These are phyloP conservation scores for Cephus pulcher DNA, from an alignment of 2,888 invertebrate genomes.

Conservation along the genomic window DNA sequence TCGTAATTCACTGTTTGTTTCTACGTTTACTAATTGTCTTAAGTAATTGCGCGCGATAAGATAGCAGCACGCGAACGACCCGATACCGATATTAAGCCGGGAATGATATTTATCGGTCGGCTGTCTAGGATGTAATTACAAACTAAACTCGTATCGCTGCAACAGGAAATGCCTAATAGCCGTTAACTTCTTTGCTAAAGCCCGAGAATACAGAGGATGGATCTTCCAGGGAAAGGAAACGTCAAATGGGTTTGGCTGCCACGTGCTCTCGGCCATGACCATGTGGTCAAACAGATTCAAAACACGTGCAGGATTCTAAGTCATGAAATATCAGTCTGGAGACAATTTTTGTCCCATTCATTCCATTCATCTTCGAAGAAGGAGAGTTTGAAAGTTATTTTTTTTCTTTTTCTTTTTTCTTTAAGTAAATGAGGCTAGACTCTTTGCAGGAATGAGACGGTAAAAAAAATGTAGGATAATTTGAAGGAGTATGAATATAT, in stretches of 20 bases:
- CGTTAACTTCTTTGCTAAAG: constrained; percentile 40
- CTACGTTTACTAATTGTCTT: background rate
- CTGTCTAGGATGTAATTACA: constrained; percentile 4
- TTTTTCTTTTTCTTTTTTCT: background rate
- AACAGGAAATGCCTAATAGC: constrained; percentile 51
- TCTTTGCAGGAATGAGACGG: background rate
- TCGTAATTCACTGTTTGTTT: background rate
- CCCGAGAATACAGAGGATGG: constrained; percentile 29
- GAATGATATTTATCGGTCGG: background rate
- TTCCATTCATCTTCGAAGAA: background rate
- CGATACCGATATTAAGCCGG: background rate
- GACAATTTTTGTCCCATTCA: constrained; percentile 1
- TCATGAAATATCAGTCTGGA: background rate
- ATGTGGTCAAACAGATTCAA: constrained; percentile 28
- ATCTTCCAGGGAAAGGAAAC: constrained; percentile 33
- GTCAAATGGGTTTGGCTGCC: constrained; percentile 30
- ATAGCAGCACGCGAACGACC: background rate
- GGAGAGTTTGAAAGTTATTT: background rate
- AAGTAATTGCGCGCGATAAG: background rate
- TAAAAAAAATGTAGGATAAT: too few relatives aligned
- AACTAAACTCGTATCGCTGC: constrained; percentile 2
- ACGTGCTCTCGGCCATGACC: constrained; percentile 39
- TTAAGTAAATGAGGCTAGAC: background rate
- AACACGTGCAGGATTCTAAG: constrained; percentile 19
- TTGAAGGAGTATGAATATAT: background rate